Evolutionary conservation across 2,888 invertebrate species (phyloP), one percentile per base, ranked within the genome.

Genomic region (Trachelus iudaicus): DNA sequence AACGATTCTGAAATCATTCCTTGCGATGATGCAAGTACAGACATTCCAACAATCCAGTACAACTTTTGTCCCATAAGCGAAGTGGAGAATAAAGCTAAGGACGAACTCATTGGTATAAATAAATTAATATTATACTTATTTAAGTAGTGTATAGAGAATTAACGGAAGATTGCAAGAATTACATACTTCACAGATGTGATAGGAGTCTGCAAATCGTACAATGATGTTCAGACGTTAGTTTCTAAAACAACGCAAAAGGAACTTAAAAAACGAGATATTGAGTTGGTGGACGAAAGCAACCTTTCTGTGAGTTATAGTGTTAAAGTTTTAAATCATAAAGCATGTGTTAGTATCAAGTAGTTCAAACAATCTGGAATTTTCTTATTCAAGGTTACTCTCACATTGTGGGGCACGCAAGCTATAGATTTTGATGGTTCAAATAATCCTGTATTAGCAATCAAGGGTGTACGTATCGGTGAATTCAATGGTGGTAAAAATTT

Each of bases 351-450:
- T 56, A 56, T 56, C 23, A 23, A 56, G 2, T 56, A 56, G 9
- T 56, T 56, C 9, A 23, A 56, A 9, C 23, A 23, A 1, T 6
- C 1, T 56, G 1, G 2, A 23, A 56, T 56, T 23, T 56, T 56
- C 0, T 56, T 56, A 56, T 23, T 23, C 23, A 56, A 56, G 56
- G 56, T 56, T 9, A 56, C 56, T n/a, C 89, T 99, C 4, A 98
- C 98, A 0, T 91, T 99, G 1, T 99, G 99, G 99, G 98, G 97
- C 4, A 93, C 93, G 56, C 96, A 97, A 88, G 98, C 99, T 0
- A 96, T 96, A 87, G 95, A 94, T 79, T 99, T 99, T 90, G 95
- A 96, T 86, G 95, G 94, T 0, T 93, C 93, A 76, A 92, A 93
- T 9, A 95, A 96, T 87, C 97, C 98, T 2, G 95, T 99, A 0